A percentile compares a stretch with the other conserved stretches of the same genome.
phyloP scores from a whole-genome alignment of 2,797 vertebrate species.

The Okamejei kenojei region DNA sequence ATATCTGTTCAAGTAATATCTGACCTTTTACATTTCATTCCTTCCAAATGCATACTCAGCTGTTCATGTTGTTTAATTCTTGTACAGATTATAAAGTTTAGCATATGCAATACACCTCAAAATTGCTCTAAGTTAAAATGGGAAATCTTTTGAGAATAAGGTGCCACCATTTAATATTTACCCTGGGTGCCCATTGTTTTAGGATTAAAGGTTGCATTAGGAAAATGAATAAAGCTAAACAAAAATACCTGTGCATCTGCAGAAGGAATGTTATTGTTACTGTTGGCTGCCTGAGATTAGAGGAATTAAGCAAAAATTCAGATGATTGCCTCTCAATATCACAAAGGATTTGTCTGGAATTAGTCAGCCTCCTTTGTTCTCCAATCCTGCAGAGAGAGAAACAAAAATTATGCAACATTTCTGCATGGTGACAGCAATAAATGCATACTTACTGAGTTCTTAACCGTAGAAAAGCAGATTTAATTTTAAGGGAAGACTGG shows the following conservation, averaged over 20 bases:
- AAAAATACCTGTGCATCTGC: not conserved
- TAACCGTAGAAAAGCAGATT: not conserved
- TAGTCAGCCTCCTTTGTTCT: too few relatives aligned
- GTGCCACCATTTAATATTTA: not conserved
- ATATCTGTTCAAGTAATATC: not conserved
- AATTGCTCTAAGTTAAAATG: not conserved
- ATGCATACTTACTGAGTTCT: not conserved
- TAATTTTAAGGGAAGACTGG: not conserved
- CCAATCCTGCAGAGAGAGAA: too few relatives aligned
- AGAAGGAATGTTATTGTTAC: not conserved
- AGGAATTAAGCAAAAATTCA: not conserved
- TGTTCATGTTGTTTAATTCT: not conserved
- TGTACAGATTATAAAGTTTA: not conserved
- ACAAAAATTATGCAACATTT: not conserved
- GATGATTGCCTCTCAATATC: not conserved
- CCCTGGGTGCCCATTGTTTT: not conserved
- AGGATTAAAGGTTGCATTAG: not conserved
- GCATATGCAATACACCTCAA: not conserved
- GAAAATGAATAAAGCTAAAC: too few relatives aligned
- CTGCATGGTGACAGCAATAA: not conserved
- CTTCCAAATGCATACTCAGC: not conserved
- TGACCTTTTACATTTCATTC: not conserved
- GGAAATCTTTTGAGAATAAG: not conserved
- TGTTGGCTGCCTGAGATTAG: not conserved
- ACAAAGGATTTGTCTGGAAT: not conserved